Evolutionary conservation across 2,888 invertebrate genomes (phyloP).

Genomic region (Mesorhabditis belari): DNA sequence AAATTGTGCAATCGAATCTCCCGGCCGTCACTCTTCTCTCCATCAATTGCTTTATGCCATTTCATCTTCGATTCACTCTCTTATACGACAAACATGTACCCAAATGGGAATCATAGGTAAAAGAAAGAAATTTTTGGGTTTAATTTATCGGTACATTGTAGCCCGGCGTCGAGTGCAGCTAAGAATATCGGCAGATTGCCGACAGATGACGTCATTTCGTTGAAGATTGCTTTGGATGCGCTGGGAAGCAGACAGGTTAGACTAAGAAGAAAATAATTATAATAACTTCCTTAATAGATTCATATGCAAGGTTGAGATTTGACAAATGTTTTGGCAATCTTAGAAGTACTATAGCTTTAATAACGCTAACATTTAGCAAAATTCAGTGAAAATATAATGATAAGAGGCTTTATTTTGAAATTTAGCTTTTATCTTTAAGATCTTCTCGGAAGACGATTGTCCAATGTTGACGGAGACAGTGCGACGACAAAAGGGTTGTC

Average conservation of each 20-base stretch:
- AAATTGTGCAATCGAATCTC: conserved; percentile 6
- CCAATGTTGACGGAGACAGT: conserved; percentile 92
- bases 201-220: conserved; percentile 16
- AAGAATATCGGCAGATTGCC: conserved; percentile 1
- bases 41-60: conserved; percentile 85
- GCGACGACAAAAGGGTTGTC: conserved; percentile 79
- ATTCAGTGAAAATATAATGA: not conserved
- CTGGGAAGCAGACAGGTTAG: conserved; percentile 11
- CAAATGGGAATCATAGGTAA: not conserved
- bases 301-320: not conserved
- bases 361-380: not conserved
- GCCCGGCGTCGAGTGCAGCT: not conserved
- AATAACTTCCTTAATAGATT: no score
- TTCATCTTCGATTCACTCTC: conserved; percentile 74
- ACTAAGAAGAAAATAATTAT: not conserved
- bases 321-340: not conserved
- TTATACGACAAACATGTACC: not conserved
- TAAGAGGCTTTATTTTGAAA: no score
- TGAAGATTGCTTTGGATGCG: conserved; percentile 15
- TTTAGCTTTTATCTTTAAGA: not conserved
- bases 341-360: not conserved
- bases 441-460: conserved; percentile 94
- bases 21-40: conserved; percentile 55
- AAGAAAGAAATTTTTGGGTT: not conserved
- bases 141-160: no score